These are phyloP conservation scores for Chaetoderma sp. DNA, from an alignment of 2,888 invertebrate species.

Conservation along the genomic window DNA sequence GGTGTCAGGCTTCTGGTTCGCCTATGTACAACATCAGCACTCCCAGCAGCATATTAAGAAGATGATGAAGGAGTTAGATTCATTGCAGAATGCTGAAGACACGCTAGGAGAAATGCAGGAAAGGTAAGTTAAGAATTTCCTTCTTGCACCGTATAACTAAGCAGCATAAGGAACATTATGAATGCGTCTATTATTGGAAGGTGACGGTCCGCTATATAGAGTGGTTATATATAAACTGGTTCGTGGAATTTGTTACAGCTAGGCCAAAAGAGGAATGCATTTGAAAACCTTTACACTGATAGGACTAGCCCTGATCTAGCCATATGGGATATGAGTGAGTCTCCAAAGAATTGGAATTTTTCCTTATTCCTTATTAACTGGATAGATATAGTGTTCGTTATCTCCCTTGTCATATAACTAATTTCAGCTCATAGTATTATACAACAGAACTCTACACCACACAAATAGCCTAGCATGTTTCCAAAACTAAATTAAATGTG, in stretches of 20 bases:
- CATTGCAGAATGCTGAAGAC: constrained; percentile 81
- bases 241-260: background rate
- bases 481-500: too few relatives aligned
- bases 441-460: too few relatives aligned
- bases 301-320: too few relatives aligned
- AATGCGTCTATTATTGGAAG: background rate
- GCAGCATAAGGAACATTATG: background rate
- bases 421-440: too few relatives aligned
- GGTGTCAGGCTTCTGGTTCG: constrained; percentile 90
- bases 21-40: constrained; percentile 88
- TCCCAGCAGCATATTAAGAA: constrained; percentile 85
- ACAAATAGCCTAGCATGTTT: too few relatives aligned
- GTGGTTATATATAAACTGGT: background rate
- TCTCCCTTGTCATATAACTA: too few relatives aligned
- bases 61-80: constrained; percentile 80
- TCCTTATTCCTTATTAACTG: too few relatives aligned
- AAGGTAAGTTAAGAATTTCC: constrained; percentile 54
- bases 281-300: too few relatives aligned
- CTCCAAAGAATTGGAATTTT: too few relatives aligned
- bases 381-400: too few relatives aligned
- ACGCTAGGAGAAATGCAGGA: constrained; percentile 86
- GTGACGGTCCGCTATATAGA: background rate
- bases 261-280: too few relatives aligned
- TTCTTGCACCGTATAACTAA: constrained; percentile 29
- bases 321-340: too few relatives aligned